Evolutionary conservation across 2,888 invertebrate genomes (phyloP).

Genomic region (Ormyrus nitidulus): DNA sequence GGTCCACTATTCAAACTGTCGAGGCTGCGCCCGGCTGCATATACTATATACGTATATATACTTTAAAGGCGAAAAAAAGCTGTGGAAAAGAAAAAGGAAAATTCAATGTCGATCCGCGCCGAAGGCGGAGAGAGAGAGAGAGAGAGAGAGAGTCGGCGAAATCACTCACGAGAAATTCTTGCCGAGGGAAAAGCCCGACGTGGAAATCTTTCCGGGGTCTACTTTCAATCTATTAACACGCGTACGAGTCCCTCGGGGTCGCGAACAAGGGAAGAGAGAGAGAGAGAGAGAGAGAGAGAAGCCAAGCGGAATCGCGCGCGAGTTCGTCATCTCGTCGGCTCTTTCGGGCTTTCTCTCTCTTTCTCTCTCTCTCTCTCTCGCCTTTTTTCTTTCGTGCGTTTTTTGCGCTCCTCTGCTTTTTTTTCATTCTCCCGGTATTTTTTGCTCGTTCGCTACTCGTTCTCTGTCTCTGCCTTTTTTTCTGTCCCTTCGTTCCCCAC

Average conservation of each 20-base stretch:
- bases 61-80: neutral
- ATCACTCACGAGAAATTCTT: no score
- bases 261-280: conserved; percentile 6
- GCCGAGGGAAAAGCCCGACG: neutral
- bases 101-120: conserved; percentile 25
- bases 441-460: neutral
- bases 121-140: conserved; percentile 7
- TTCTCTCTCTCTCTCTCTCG: conserved; percentile 1
- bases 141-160: neutral
- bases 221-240: conserved; percentile 55
- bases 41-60: neutral
- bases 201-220: conserved; percentile 51
- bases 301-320: conserved; percentile 41
- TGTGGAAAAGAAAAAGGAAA: conserved; percentile 7
- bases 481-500: neutral
- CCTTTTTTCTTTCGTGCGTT: conserved; percentile 18
- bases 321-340: neutral
- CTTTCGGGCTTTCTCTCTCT: neutral
- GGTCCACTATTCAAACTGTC: conserved; percentile 45
- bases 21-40: neutral
- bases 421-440: neutral
- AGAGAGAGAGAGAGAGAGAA: conserved; percentile 7
- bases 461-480: neutral
- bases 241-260: conserved; percentile 31
- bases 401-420: neutral